Evolutionary conservation across 2,888 invertebrate species (phyloP), one percentile per base, ranked within the genome.

Genomic region (Gandaritis pyraliata): DNA sequence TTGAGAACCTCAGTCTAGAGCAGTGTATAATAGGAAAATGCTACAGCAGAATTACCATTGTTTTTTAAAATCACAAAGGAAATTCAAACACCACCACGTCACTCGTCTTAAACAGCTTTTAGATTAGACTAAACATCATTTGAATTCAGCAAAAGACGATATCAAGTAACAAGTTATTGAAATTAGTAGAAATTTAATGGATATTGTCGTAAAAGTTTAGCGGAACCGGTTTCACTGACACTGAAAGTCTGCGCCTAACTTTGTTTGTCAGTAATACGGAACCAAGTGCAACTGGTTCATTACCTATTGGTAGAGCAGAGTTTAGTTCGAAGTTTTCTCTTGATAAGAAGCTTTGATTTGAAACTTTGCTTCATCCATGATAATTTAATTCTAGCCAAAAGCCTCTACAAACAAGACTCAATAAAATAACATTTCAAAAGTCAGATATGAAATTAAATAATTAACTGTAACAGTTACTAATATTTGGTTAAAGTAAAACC

Each of bases 231-330:
- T 55, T 50, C 54, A 60, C 48, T 23, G 23, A 23, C 23, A 52
- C 47, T 45, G 52, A 61, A 56, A 41, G 56, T 43, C 47, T 41
- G 46, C 51, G 47, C 36, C 56, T 52, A 52, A 56, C 56, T 61
- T 56, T 56, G 52, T 56, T 61, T 61, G 56, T 56, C 56, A 56
- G 52, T 61, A 48, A 61, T 61, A 56, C 50, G 41, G 6, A 6
- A 23, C 23, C 49, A 41, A 52, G 47, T 47, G 56, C 51, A 56
- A 52, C 61, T 61, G 52, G 47, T 61, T 61, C 47, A 56, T 56
- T 61, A n/a, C n/a, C n/a, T 61, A 61, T 52, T 51, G 52, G 52
- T 47, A 52, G 13, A 47, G 47, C 47, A 30, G 41, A 52, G 52
- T 48, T 58, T 47, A 39, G 39, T 41, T 16, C 46, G 15, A 61